Evolutionary conservation across 2,888 invertebrate species (phyloP).

Genomic region (Microctonus aethiopoides): DNA sequence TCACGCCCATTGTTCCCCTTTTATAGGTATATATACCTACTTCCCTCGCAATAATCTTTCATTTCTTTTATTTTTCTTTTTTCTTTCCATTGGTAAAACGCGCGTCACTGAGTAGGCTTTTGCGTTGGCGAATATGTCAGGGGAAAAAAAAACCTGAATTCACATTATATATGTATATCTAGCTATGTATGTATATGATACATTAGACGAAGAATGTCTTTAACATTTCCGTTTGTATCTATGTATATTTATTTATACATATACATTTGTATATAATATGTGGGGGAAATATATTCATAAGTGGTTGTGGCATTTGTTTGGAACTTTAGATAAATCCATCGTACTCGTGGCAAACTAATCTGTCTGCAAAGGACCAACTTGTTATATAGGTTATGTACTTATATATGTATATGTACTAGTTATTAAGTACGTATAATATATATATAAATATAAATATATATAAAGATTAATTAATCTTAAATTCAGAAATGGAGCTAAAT

Average conservation of each 20-base stretch:
- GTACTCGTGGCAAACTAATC: constrained; percentile 15
- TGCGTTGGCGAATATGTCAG: constrained; percentile 7
- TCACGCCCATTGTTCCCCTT: constrained; percentile 44
- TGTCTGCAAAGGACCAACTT: neutral
- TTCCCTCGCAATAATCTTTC: constrained; percentile 30
- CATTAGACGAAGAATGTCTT: neutral
- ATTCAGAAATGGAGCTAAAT: constrained; percentile 1
- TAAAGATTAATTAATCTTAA: neutral
- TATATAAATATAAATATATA: neutral
- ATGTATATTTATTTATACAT: neutral
- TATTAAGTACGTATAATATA: too few relatives aligned
- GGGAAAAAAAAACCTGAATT: constrained; percentile 1
- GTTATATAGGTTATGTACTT: too few relatives aligned
- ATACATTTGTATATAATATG: neutral
- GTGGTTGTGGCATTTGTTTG: neutral
- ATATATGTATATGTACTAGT: too few relatives aligned
- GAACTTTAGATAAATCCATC: neutral
- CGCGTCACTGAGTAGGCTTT: neutral
- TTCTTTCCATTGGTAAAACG: neutral
- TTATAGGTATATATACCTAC: constrained; percentile 8
- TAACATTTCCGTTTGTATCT: neutral
- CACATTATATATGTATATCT: neutral
- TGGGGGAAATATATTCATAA: too few relatives aligned
- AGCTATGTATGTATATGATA: neutral
- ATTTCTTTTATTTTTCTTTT: constrained; percentile 17